These are phyloP conservation scores for Anoplolepis gracilipes DNA, from an alignment of 1,140 invertebrate genomes.

Conservation along the genomic window DNA sequence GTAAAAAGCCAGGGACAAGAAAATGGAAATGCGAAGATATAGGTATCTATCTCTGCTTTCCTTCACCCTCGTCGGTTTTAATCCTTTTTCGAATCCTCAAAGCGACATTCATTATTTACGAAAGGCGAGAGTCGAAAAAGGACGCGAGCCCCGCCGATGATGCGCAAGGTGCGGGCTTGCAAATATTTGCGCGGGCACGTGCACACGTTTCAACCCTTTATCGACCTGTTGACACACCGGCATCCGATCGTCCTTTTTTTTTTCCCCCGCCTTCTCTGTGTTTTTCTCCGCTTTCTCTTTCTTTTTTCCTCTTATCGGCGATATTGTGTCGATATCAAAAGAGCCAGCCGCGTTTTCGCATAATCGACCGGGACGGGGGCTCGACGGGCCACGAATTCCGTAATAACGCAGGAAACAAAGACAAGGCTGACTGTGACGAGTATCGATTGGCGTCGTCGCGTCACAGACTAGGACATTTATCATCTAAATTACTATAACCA, in stretches of 20 bases:
- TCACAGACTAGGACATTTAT: constrained; percentile 16
- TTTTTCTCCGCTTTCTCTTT: background rate
- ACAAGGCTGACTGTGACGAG: background rate
- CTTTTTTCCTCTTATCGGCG: constrained; percentile 58
- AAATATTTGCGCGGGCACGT: constrained; percentile 69
- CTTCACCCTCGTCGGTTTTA: constrained; percentile 23
- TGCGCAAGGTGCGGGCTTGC: constrained; percentile 68
- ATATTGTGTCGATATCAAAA: constrained; percentile 73
- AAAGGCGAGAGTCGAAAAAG: constrained; percentile 67
- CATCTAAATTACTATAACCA: background rate
- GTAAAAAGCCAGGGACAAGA: background rate
- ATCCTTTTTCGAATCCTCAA: constrained; percentile 64
- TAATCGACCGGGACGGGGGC: constrained; percentile 35
- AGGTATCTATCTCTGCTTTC: background rate
- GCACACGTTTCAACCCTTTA: constrained; percentile 72
- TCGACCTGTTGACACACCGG: constrained; percentile 73
- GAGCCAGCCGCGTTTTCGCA: constrained; percentile 59
- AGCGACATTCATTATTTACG: constrained; percentile 72
- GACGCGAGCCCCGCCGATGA: constrained; percentile 22
- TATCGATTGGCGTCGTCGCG: constrained; percentile 14
- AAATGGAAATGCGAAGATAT: background rate
- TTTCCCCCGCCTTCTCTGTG: background rate
- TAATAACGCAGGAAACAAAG: constrained; percentile 52
- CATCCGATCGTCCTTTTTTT: constrained; percentile 64
- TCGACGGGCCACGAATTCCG: constrained; percentile 52